A percentile compares a stretch with the other conserved stretches of the same genome.
Conservation (phyloP, 2,888 invertebrate species). For the Xylota sylvarum region DNA sequence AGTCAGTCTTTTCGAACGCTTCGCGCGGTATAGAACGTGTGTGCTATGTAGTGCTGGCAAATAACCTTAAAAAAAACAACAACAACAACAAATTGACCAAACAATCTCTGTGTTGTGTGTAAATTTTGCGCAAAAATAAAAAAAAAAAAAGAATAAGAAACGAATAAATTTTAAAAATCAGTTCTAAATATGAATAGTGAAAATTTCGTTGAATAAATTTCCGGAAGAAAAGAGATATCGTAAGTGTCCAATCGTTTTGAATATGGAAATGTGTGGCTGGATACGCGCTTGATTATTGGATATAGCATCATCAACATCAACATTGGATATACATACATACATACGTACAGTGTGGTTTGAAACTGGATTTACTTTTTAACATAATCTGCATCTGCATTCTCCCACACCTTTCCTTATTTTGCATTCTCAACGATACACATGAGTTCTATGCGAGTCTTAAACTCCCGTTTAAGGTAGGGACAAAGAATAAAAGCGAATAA, state of each 20-base stretch:
- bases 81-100: conserved; percentile 40
- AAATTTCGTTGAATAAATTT: conserved; percentile 7
- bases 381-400: conserved; percentile 69
- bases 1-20: conserved; percentile 71
- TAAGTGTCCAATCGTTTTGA: conserved; percentile 53
- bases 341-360: too few relatives aligned
- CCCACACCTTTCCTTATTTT: conserved; percentile 73
- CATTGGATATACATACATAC: conserved; percentile 57
- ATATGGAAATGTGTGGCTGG: conserved; percentile 61
- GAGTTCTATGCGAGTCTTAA: conserved; percentile 26
- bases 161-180: conserved; percentile 7
- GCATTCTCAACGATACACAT: conserved; percentile 53
- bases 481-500: conserved; percentile 35
- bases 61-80: conserved; percentile 27
- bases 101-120: conserved; percentile 50
- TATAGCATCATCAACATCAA: conserved; percentile 65
- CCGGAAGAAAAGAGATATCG: conserved; percentile 30
- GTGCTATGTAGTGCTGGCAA: conserved; percentile 33
- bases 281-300: conserved; percentile 66
- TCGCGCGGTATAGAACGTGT: conserved; percentile 61
- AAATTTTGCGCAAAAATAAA: conserved; percentile 41
- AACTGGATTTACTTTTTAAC: conserved; percentile 62
- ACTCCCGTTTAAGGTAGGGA: conserved; percentile 59
- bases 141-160: neutral
- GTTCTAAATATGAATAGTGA: conserved; percentile 49